A percentile compares a stretch with the other conserved stretches of the same genome.
phyloP scores from a whole-genome alignment of 2,113 vertebrate genomes.

The Aix galericulata region DNA sequence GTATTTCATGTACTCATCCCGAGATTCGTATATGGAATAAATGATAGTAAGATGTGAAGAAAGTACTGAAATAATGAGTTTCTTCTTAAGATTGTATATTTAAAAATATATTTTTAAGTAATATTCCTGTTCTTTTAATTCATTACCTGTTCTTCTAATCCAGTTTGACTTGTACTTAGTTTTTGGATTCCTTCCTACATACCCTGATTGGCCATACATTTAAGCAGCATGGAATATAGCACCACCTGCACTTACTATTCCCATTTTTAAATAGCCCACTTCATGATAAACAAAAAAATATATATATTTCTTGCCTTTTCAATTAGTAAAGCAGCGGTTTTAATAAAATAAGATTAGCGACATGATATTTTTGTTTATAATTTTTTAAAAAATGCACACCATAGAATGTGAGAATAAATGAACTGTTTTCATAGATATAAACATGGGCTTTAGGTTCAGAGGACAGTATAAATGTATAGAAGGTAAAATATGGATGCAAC shows the following conservation, averaged over 20 bases:
- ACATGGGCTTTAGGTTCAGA: background rate
- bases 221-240: background rate
- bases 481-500: background rate
- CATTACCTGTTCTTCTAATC: background rate
- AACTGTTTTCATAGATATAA: background rate
- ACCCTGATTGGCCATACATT: background rate
- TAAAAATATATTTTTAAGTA: background rate
- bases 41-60: background rate
- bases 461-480: background rate
- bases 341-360: background rate
- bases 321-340: background rate
- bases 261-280: conserved; percentile 2
- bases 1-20: background rate
- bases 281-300: background rate
- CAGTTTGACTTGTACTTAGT: background rate
- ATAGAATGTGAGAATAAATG: background rate
- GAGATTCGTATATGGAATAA: background rate
- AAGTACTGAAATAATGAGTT: background rate
- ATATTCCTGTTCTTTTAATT: background rate
- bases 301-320: background rate
- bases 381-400: background rate
- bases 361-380: background rate
- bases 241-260: conserved; percentile 1
- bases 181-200: background rate
- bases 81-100: background rate